A percentile compares a stretch with the other conserved stretches of the same genome.
Evolutionary conservation across 2,113 vertebrate species (phyloP).

Genomic region (Lutjanus erythropterus): DNA sequence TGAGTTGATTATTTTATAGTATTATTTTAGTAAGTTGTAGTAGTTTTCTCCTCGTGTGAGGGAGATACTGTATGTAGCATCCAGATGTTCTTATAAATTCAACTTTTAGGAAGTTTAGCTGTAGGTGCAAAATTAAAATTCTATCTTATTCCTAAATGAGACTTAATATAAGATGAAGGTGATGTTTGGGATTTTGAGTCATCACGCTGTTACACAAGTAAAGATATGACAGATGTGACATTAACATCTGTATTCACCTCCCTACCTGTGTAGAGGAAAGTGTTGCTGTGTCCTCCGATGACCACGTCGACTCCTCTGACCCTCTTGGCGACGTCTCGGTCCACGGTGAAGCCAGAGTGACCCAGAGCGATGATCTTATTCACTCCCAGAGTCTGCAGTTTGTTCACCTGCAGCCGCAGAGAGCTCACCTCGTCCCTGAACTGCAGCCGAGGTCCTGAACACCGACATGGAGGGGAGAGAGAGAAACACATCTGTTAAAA

Average conservation of each 20-base stretch:
- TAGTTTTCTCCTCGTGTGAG: too few relatives aligned
- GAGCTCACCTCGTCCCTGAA: slow-evolving; percentile 91
- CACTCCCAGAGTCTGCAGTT: slow-evolving; percentile 86
- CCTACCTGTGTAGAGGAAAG: slow-evolving; percentile 94
- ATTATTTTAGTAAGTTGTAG: too few relatives aligned
- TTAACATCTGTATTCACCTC: background rate
- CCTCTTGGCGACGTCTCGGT: slow-evolving; percentile 89
- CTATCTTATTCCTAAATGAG: too few relatives aligned
- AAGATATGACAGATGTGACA: background rate
- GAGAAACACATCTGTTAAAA: too few relatives aligned
- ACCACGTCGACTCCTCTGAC: slow-evolving; percentile 93
- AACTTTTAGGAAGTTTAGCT: too few relatives aligned
- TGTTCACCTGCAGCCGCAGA: slow-evolving; percentile 89
- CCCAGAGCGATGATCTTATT: slow-evolving; percentile 95
- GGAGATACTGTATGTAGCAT: too few relatives aligned
- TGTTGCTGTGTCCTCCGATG: slow-evolving; percentile 95
- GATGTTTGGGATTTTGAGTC: background rate
- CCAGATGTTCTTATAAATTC: too few relatives aligned
- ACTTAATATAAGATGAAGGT: background rate
- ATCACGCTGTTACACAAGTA: background rate
- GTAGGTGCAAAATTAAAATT: too few relatives aligned
- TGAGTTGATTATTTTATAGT: too few relatives aligned
- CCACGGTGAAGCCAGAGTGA: slow-evolving; percentile 92
- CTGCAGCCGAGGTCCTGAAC: slow-evolving; percentile 83
- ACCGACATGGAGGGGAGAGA: background rate